These are phyloP conservation scores for Ophion ellenae DNA, from an alignment of 2,888 invertebrate genomes.

Conservation along the genomic window DNA sequence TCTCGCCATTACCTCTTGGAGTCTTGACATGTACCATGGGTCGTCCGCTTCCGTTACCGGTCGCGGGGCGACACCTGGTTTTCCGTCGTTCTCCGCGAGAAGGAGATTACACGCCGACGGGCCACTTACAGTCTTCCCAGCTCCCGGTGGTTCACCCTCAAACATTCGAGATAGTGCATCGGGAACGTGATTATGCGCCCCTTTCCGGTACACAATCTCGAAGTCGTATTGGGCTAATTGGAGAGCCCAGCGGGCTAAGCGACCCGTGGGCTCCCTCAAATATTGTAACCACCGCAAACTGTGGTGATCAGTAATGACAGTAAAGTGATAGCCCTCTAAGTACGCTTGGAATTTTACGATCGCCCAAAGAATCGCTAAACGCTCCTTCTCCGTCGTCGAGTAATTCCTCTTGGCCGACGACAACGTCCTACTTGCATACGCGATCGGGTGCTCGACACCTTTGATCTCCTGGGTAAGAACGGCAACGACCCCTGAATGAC, in stretches of 20 bases:
- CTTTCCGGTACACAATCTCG: conserved; percentile 51
- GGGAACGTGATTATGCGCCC: conserved; percentile 45
- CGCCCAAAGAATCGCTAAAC: conserved; percentile 26
- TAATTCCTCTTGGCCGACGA: conserved; percentile 48
- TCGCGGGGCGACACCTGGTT: neutral
- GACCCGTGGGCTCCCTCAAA: no score
- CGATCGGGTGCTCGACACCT: conserved; percentile 42
- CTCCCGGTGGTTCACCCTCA: neutral
- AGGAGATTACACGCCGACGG: neutral
- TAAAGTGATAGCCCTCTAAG: conserved; percentile 36
- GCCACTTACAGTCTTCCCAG: neutral
- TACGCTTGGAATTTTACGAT: conserved; percentile 36
- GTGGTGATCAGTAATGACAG: conserved; percentile 37
- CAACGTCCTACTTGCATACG: conserved; percentile 58
- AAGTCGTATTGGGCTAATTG: conserved; percentile 58
- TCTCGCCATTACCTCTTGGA: neutral
- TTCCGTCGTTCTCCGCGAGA: neutral
- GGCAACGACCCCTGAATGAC: conserved; percentile 23
- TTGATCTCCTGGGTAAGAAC: conserved; percentile 21
- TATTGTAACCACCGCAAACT: no score
- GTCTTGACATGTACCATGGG: neutral
- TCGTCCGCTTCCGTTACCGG: conserved; percentile 5
- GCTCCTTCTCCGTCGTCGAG: conserved; percentile 40
- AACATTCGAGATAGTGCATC: conserved; percentile 54
- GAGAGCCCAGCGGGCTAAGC: neutral